Evolutionary conservation across 2,113 vertebrate species (phyloP), one percentile per base, ranked within the genome.

Genomic region (Cyprinodon brontotheroides): DNA sequence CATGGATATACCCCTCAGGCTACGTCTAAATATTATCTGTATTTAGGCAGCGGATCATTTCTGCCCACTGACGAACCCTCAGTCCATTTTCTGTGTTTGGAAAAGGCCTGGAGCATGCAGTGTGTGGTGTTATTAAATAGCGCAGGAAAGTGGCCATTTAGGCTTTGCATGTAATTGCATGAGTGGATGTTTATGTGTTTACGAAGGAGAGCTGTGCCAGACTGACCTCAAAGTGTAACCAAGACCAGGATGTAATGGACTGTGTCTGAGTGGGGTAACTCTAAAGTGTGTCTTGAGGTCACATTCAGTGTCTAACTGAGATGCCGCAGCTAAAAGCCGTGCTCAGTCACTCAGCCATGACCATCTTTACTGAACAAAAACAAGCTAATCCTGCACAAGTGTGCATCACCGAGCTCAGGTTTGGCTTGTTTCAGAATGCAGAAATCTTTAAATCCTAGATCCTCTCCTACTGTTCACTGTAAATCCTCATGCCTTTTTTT

Each of bases 151-250:
- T 80, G 84, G 76, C 86, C 89, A 74, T 86, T 89, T 85, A 72
- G 77, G 64, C 61, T 65, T 45, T 72, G 83, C 63, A 65, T 82
- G 77, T 88, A 89, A 91, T 91, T 89, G 82, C 74, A 87, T 86
- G 68, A 82, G 83, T 81, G 82, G 67, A 79, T 89, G 82, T 87
- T 91, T 86, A 76, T 85, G 70, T 89, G 85, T 90, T 91, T 89
- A 87, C 89, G 87, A 84, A 78, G 62, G 76, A 65, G 79, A 78
- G 70, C 83, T 70, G 79, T 74, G 84, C 85, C 80, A 77, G 70
- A 70, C 65, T 74, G 65, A 65, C 77, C 73, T 20, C 85, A 75
- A 68, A 72, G 75, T 74, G 67, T 61, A 65, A 85, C 76, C 85
- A 61, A 72, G 84, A 81, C 80, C 79, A 80, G 82, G 72, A 79